Base-by-base conservation (phyloP, 2,113 vertebrate genomes). In the Tyrannus savana region DNA sequence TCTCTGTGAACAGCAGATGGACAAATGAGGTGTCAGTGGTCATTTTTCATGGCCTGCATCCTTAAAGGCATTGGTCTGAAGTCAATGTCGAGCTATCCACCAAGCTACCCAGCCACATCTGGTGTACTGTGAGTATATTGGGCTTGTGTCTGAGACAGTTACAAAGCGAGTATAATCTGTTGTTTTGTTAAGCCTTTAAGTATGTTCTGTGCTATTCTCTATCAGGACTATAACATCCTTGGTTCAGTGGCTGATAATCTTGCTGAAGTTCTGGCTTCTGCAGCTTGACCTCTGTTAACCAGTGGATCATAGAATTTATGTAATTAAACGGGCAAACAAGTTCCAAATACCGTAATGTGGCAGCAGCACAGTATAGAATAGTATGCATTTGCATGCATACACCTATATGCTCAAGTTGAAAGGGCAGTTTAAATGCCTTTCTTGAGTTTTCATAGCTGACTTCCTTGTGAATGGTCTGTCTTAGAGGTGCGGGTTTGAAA, bases 31-130 rank as follows among this genome's bases (percentile, higher is more conserved):
- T 56, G n/a, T 19, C 44, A 50, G 33, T 22, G 7, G 17, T 52
- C 0, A 0, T 41, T 90, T 46, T 19, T 55, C 7, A 6, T 42
- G 37, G 33, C 21, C 22, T 56, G 0, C 33, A 15, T 53, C 18
- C 10, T 56, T 77, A 63, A 30, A 55, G 62, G 10, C 4, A 2
- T 25, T 19, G 12, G 1, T 59, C 30, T 58, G 64, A 47, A 87
- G 72, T 58, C n/a, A 12, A 0, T 30, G 9, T 14, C 23, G 3
- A 86, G 13, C 22, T 89, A 22, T 69, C 24, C 33, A 5, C 22
- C 4, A 22, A 35, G 14, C 37, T 80, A 27, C 42, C 23, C 18
- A 3, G 9, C 24, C 50, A 17, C 19, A 2, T 31, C 22, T 33
- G 13, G 3, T 23, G 73, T 92, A 19, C 35, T 75, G 90, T 96